Evolutionary conservation across 2,888 invertebrate genomes (phyloP), one percentile per base, ranked within the genome.

Genomic region (Onchidella celtica): DNA sequence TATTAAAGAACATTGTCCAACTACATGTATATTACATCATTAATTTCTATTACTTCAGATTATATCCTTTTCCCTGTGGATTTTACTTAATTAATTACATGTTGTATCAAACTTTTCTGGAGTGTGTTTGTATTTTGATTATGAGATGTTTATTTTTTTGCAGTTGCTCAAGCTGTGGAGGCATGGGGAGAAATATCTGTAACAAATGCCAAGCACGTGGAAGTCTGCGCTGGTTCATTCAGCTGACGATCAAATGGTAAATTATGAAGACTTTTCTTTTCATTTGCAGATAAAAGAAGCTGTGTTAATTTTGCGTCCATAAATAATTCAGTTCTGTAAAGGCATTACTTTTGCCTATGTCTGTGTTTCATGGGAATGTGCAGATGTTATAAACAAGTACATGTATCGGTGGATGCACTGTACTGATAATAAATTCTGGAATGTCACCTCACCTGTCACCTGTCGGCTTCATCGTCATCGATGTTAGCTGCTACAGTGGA

Each of bases 231-330:
- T 91, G 89, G 82, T 92, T 84, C 87, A 92, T 93, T 76, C 87
- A 90, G 82, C 87, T 93, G 6, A 90, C 88, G 1, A 89, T 92
- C 47, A 84, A 82, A 24, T 93, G 91, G 93, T 93, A 86, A 86
- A 90, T 17, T 11, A 47, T 47, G 47, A 47, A 47, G 47, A 11
- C 17, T 47, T 47, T 11, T 6, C 47, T 47, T 11, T 47, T 47
- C 47, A 47, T 47, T 47, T 47, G 47, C 9, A 17, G 47, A 47
- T 47, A 47, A 6, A 47, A 6, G 17, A 11, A 6, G 9, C 6
- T 47, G 47, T 11, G 47, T 47, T 11, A 6, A 47, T 47, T 47
- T 47, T n/a, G n/a, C n/a, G n/a, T n/a, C n/a, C n/a, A n/a, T n/a
- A n/a, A n/a, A 11, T 11, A 6, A 47, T 47, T 6, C 17, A 47